Evolutionary conservation across 2,797 vertebrate species (phyloP), one percentile per base, ranked within the genome.

Genomic region (Moxostoma hubbsi): DNA sequence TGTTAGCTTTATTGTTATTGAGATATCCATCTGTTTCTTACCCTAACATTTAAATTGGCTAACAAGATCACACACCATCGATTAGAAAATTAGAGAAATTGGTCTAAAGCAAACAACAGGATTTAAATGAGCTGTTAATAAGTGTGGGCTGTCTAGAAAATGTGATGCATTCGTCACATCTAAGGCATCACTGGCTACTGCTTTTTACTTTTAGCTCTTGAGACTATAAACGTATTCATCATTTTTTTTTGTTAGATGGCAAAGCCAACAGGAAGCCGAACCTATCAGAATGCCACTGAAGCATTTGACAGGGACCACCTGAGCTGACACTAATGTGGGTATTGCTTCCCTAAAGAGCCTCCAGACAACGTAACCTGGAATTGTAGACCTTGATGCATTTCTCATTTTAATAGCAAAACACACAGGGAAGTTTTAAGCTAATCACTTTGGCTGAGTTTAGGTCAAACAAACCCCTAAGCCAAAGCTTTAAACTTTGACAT

Each of bases 231-330:
- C 67, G 61, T 64, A 7, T 73, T 51, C 9, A 7, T 57, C 55
- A 47, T 66, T 65, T 64, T 45, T 36, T 36, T 36, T n/a, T n/a
- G n/a, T n/a, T 4, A 36, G 2, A 36, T 36, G 24, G 24, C 24
- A 36, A 36, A 36, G 24, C 24, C 24, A 2, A 36, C 72, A 47
- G 61, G n/a, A 63, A 55, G 64, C 50, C 62, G 47, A 71, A 58
- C 50, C 43, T 46, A 49, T 64, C 59, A 79, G 75, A 73, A 57
- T 10, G 2, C 58, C 8, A 43, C 65, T 24, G 79, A 55, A 75
- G 75, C 79, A 45, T 81, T 65, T 75, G 75, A 78, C 79, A 67
- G 65, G 50, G 53, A 70, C 53, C 47, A 55, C 65, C 66, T 63
- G 46, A 81, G 47, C 53, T 54, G 75, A 49, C 65, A 49, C 67